These are phyloP conservation scores for Cephalopachus bancanus DNA, from an alignment of 2,797 vertebrate genomes.

Conservation along the genomic window DNA sequence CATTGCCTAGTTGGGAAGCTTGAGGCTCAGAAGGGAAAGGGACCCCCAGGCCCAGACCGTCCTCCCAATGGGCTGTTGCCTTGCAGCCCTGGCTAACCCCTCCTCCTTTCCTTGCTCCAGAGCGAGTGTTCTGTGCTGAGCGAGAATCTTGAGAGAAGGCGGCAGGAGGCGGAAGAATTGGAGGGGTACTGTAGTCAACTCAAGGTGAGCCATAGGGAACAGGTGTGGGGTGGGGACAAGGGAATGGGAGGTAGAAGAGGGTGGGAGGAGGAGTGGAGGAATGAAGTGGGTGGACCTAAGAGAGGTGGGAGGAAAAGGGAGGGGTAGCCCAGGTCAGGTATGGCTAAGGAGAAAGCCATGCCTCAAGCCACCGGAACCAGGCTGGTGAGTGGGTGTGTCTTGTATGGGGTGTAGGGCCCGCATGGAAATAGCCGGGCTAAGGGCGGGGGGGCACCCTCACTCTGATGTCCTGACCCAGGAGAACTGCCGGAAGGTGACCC, in stretches of 20 bases:
- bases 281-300: too few relatives aligned
- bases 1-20: not conserved
- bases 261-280: not conserved
- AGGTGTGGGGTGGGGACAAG: not conserved
- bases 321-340: not conserved
- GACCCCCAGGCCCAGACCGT: not conserved
- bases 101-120: conserved; percentile 56
- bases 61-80: not conserved
- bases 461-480: conserved; percentile 82
- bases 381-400: not conserved
- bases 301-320: not conserved
- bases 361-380: not conserved
- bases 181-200: conserved; percentile 84
- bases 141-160: conserved; percentile 84
- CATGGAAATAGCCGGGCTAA: not conserved
- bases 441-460: not conserved
- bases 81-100: not conserved
- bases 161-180: conserved; percentile 83
- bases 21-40: not conserved
- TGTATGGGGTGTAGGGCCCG: not conserved
- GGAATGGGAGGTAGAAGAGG: not conserved
- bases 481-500: conserved; percentile 85
- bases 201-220: conserved; percentile 73
- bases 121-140: conserved; percentile 85
- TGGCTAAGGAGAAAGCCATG: not conserved